A percentile compares a stretch with the other conserved stretches of the same genome.
Conservation (phyloP, 1,140 invertebrate species). For the Drosophila dunni region DNA sequence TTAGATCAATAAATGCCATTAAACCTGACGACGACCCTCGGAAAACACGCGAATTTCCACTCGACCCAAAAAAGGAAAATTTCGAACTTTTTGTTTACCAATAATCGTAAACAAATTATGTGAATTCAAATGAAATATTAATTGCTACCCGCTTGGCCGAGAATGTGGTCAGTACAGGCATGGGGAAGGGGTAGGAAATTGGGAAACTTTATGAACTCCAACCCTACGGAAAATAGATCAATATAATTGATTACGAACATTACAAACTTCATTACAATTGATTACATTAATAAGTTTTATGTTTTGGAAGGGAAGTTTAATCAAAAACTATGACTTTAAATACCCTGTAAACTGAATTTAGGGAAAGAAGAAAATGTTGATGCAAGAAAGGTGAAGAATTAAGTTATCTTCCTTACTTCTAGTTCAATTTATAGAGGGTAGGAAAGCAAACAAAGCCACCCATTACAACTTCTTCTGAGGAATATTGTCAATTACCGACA, state of each 20-base stretch:
- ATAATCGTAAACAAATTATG: constrained; percentile 76
- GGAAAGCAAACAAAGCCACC: too few species aligned
- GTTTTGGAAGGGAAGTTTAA: too few species aligned
- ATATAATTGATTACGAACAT: constrained; percentile 18
- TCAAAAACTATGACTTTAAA: too few species aligned
- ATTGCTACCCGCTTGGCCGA: constrained; percentile 21
- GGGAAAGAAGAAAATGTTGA: too few species aligned
- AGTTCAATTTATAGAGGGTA: too few species aligned
- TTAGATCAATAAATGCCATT: constrained; percentile 63
- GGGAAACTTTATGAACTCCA: background rate
- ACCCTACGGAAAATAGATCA: constrained; percentile 5
- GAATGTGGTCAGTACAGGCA: background rate
- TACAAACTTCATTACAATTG: constrained; percentile 5
- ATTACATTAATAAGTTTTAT: background rate
- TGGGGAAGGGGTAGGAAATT: background rate
- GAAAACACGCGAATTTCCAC: constrained; percentile 69
- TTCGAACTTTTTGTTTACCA: constrained; percentile 59
- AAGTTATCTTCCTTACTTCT: too few species aligned
- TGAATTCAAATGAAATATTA: constrained; percentile 76
- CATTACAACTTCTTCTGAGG: background rate
- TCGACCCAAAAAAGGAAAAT: constrained; percentile 34
- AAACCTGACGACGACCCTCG: constrained; percentile 14
- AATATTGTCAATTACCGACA: constrained; percentile 12
- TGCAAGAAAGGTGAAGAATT: too few species aligned
- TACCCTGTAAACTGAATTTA: too few species aligned